A percentile compares a stretch with the other conserved stretches of the same genome.
Conservation (phyloP, 1,140 invertebrate species). For the Eulimnadia texana region DNA sequence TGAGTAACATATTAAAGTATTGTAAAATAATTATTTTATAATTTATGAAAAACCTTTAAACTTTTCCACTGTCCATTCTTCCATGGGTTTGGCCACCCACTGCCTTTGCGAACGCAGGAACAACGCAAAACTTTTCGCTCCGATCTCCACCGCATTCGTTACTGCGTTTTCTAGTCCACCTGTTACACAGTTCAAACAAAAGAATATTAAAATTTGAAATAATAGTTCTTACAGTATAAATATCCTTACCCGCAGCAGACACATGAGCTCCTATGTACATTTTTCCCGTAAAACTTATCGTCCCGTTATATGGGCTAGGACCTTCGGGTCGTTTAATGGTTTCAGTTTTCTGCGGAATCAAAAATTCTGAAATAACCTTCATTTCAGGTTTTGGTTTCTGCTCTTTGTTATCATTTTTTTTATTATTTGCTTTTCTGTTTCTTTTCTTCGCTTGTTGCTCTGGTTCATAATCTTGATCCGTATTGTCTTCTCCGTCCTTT, state of each 20-base stretch:
- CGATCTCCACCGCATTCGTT: conserved; percentile 26
- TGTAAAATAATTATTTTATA: conserved; percentile 3
- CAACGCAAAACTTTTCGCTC: conserved; percentile 33
- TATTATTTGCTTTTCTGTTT: not conserved
- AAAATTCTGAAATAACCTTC: not conserved
- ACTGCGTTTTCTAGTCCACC: conserved; percentile 27
- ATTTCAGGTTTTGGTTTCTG: conserved; percentile 4
- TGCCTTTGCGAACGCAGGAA: conserved; percentile 34
- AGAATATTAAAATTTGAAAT: not conserved
- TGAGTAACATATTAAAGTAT: conserved; percentile 15
- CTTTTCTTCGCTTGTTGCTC: not conserved
- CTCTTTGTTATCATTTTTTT: not conserved
- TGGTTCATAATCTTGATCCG: not conserved
- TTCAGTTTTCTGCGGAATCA: not conserved
- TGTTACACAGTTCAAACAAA: not conserved
- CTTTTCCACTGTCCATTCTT: conserved; percentile 26
- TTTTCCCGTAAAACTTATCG: not conserved
- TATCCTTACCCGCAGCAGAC: conserved; percentile 5
- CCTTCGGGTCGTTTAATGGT: not conserved
- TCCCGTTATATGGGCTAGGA: not conserved
- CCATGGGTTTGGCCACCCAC: conserved; percentile 35
- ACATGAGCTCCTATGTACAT: conserved; percentile 1
- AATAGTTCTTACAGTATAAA: too few relatives aligned
- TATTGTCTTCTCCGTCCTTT: not conserved
- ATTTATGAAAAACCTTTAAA: conserved; percentile 22